Evolutionary conservation across 2,797 vertebrate genomes (phyloP).

Genomic region (Clarias laeviceps): DNA sequence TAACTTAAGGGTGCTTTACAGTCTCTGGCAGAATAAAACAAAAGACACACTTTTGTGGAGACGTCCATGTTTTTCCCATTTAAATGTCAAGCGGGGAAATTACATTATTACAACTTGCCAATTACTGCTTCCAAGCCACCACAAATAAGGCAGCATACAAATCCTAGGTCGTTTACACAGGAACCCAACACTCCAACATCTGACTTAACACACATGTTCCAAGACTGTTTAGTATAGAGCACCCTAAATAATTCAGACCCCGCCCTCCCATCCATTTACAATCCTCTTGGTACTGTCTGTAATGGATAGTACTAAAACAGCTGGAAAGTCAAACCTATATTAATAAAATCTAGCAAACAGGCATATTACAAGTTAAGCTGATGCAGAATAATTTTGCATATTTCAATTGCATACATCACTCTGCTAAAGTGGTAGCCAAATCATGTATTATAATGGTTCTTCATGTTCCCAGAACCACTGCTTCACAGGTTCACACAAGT

Average conservation of each 20-base stretch:
- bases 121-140: background rate
- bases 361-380: background rate
- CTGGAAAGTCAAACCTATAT: background rate
- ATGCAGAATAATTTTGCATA: background rate
- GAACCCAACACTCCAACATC: background rate
- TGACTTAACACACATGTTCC: background rate
- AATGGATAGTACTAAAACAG: background rate
- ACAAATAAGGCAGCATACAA: background rate
- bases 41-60: background rate
- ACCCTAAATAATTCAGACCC: constrained; percentile 20
- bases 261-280: background rate
- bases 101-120: background rate
- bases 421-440: too few species aligned
- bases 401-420: too few species aligned
- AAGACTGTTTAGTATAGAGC: background rate
- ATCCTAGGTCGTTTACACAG: constrained; percentile 7
- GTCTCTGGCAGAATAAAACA: background rate
- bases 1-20: background rate
- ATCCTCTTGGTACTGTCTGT: background rate
- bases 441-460: too few species aligned
- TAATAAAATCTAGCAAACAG: background rate
- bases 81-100: background rate
- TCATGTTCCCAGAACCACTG: too few species aligned
- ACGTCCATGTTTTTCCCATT: background rate
- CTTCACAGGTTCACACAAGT: too few species aligned